Base-by-base conservation (phyloP, 2,797 vertebrate species). In the Sciurus vulgaris region DNA sequence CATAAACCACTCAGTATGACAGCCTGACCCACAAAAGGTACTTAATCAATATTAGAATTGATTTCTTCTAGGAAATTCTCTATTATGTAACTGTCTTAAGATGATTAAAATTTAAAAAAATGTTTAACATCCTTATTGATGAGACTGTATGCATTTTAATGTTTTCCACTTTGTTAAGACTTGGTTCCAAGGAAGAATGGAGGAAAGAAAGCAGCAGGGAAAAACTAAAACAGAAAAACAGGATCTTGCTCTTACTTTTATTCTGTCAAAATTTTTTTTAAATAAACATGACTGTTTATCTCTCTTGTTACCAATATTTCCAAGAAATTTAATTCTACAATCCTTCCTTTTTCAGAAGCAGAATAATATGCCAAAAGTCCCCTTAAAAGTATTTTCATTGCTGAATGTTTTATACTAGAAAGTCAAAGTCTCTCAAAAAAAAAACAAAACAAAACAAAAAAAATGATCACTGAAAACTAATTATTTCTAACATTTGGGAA, bases 211-310 rank as follows among this genome's bases (percentile, higher is more conserved):
- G n/a, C 44, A 82, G 54, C 15, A 51, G 44, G 67, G 30, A 93
- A 96, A 94, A 91, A 72, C n/a, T 83, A 51, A 83, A 97, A 85
- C 49, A 91, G 61, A 93, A 82, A 86, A 85, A 61, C 30, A 85
- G 1, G 4, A 49, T 69, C 47, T 15, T 86, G 38, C 22, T 85
- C 61, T 89, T 89, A 89, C 38, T 94, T 96, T 93, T 63, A 78
- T 69, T 93, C 72, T 93, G 73, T 94, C 74, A 72, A 38, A 10
- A 89, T 74, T 51, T 35, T 91, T 67, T 61, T 79, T 56, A n/a
- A 35, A 89, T 56, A 95, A 95, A 81, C 17, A 67, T 84, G 30
- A 78, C 61, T 72, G 73, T 86, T 95, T 54, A 72, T 63, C 44
- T 8, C 4, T 83, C 41, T 77, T 92, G 14, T 44, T 94, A 85